A percentile compares a stretch with the other conserved stretches of the same genome.
Evolutionary conservation across 2,797 vertebrate species (phyloP).

Genomic region (Melopsittacus undulatus): DNA sequence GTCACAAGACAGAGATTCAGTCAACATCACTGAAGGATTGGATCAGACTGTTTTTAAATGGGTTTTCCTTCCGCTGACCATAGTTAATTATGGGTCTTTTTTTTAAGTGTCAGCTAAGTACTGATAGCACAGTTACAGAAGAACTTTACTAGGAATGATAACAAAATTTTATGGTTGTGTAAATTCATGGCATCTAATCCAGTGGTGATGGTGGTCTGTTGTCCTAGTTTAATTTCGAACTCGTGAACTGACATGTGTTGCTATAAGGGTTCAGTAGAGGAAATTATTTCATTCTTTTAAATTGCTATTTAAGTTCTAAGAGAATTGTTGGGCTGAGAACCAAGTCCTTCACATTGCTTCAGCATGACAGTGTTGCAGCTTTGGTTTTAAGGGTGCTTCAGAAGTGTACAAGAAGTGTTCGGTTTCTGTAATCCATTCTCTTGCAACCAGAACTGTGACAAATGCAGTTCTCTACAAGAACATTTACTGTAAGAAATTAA

Average conservation of each 20-base stretch:
- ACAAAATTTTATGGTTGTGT: not conserved
- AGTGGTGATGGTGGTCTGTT: not conserved
- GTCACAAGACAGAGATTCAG: not conserved
- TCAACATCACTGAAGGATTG: not conserved
- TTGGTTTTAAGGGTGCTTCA: not conserved
- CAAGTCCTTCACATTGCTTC: not conserved
- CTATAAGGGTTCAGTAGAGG: not conserved
- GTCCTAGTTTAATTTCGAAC: not conserved
- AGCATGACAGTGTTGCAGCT: not conserved
- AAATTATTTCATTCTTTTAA: not conserved
- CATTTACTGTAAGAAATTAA: not conserved
- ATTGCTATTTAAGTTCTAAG: not conserved
- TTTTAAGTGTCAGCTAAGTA: not conserved
- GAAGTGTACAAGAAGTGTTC: not conserved
- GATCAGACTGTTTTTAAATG: not conserved
- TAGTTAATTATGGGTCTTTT: not conserved
- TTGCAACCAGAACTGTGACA: not conserved
- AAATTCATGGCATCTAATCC: not conserved
- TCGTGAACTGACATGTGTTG: not conserved
- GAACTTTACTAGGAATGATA: not conserved
- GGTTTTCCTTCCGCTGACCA: not conserved
- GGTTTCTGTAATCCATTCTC: not conserved
- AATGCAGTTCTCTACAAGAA: not conserved
- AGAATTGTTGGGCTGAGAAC: not conserved
- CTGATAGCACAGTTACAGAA: not conserved